Base-by-base conservation (phyloP, 2,113 vertebrate genomes). In the Antechinus stuartii region DNA sequence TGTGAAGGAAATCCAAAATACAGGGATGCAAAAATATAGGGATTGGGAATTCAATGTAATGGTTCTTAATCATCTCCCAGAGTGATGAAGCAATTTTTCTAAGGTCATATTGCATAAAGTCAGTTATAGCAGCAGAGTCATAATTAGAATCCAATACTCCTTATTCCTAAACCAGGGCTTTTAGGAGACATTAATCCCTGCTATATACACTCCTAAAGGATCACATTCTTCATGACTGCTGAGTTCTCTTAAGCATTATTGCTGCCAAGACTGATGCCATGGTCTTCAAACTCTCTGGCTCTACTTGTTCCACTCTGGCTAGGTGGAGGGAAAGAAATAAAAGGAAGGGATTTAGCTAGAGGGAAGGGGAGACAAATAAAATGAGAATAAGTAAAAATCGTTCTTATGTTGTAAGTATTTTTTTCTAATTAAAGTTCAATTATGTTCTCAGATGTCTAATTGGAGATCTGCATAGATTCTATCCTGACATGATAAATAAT, bases 371-470 rank as follows among this genome's bases (percentile, higher is more conserved):
- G 54, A 55, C 94, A 55, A 94, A 95, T 91, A 90, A 92, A 94
- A 84, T 3, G 7, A 95, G 97, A 95, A 98, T 95, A 90, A 96
- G 96, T 98, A 97, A 96, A 98, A 98, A 98, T 97, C 97, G 96
- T 97, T 98, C 98, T 0, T 96, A 27, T 98, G 98, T 98, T 98
- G 98, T 98, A 98, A 98, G 98, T 98, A 42, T 49, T 49, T 49
- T 49, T 49, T 98, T 76, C 98, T 98, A 99, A 98, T 99, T 98
- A 98, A 98, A 98, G 98, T 97, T 98, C 98, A 98, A 96, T 99
- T 99, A 99, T 98, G 97, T 98, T 98, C 97, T 98, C 97, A 97
- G 98, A 98, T 98, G 98, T 97, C 97, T 98, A 98, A 98, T 97
- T 98, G 98, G 98, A 52, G 98, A 98, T 98, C 98, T 98, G 98